phyloP scores from a whole-genome alignment of 2,113 vertebrate genomes.

The Malurus elegans region DNA sequence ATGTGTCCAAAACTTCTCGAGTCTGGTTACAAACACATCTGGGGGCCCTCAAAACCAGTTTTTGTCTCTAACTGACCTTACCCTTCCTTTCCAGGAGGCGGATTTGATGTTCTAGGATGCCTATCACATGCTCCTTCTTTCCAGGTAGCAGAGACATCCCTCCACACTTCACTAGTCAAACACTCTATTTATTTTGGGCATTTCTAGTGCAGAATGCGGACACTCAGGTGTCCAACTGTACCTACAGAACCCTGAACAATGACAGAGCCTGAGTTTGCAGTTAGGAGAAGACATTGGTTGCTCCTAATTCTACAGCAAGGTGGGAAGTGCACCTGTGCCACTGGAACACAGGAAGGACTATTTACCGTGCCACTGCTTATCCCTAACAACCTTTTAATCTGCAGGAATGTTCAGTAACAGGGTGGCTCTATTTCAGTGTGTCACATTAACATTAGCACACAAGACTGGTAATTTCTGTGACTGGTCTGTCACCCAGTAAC shows the following conservation, averaged over 20 bases:
- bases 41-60: neutral
- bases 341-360: neutral
- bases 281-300: fast-evolving
- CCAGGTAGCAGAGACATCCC: neutral
- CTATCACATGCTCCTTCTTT: neutral
- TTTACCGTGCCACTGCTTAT: neutral
- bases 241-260: neutral
- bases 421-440: neutral
- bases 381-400: neutral
- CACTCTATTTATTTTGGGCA: neutral
- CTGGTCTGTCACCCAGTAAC: neutral
- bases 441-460: neutral
- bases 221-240: fast-evolving
- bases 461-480: neutral
- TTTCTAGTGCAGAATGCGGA: neutral
- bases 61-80: neutral
- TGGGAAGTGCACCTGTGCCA: neutral
- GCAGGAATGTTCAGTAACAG: neutral
- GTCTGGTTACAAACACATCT: neutral
- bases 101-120: neutral
- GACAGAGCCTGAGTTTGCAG: neutral
- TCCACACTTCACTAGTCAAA: neutral
- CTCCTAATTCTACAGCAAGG: neutral
- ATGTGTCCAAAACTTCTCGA: neutral
- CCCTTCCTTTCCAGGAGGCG: neutral